Conservation (phyloP, 2,797 vertebrate species). For the Toxotes lorentzi region DNA sequence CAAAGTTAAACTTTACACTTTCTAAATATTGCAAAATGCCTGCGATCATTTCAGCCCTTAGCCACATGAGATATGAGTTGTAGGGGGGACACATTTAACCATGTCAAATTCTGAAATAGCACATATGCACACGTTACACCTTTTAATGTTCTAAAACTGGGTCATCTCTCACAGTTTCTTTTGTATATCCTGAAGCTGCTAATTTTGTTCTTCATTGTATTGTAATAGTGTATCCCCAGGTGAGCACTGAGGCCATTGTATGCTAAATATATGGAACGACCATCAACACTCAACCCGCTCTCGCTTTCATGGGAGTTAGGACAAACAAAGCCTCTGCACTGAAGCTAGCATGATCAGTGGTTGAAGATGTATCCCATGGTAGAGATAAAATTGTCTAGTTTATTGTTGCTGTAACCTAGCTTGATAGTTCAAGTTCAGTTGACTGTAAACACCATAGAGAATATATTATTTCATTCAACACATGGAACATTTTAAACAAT, state of each 20-base stretch:
- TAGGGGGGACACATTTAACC: not conserved
- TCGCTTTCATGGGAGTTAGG: not conserved
- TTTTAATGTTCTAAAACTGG: not conserved
- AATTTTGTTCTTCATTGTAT: not conserved
- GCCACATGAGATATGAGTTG: not conserved
- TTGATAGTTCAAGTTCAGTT: not conserved
- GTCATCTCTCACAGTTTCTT: not conserved
- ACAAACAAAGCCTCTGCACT: not conserved
- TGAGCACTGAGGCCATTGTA: not conserved
- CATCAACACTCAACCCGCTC: not conserved
- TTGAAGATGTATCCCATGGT: not conserved
- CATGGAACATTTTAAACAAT: not conserved
- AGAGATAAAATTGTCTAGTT: not conserved
- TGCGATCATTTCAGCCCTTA: not conserved
- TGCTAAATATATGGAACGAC: not conserved
- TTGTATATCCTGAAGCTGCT: not conserved
- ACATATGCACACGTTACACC: not conserved
- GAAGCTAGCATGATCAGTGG: not conserved
- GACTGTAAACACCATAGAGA: not conserved
- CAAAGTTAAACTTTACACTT: slow-evolving; percentile 39
- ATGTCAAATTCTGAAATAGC: not conserved
- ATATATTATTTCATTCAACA: not conserved
- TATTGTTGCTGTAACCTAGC: not conserved
- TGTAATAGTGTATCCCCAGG: not conserved
- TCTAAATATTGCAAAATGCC: not conserved